Conservation (phyloP, 1,140 invertebrate genomes). For the Diorhabda carinulata region DNA sequence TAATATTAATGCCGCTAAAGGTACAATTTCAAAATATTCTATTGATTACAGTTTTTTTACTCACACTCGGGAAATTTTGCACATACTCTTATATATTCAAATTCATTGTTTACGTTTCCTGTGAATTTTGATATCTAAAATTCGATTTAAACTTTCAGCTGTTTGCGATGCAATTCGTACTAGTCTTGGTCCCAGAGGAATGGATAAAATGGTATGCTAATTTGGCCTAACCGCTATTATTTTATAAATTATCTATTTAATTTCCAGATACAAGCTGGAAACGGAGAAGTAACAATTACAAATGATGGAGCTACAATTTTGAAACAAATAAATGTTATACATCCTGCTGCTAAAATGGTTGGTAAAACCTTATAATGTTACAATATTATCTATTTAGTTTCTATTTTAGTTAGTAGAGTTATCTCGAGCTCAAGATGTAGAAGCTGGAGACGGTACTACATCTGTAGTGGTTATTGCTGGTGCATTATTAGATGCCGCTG, state of each 20-base stretch:
- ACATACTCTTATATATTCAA: too few species aligned
- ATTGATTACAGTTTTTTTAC: too few species aligned
- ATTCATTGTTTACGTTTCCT: background rate
- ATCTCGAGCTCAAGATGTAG: conserved; percentile 97
- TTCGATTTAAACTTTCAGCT: conserved; percentile 61
- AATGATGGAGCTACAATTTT: conserved; percentile 99
- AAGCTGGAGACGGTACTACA: conserved; percentile 99
- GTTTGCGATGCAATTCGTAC: conserved; percentile 98
- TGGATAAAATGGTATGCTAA: conserved; percentile 96
- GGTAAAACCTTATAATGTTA: conserved; percentile 19
- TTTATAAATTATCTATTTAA: background rate
- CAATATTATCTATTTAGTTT: background rate
- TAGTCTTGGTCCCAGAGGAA: conserved; percentile 95
- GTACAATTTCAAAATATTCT: conserved; percentile 53
- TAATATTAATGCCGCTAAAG: conserved; percentile 98
- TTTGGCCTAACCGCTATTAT: background rate
- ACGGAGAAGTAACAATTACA: conserved; percentile 98
- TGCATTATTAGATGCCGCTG: conserved; percentile 88
- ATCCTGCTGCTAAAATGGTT: conserved; percentile 99
- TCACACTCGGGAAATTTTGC: too few species aligned
- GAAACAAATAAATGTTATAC: conserved; percentile 98
- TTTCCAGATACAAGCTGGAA: conserved; percentile 85
- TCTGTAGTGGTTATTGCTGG: conserved; percentile 96
- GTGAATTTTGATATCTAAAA: background rate
- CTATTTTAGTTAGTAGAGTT: conserved; percentile 84